Evolutionary conservation across 2,797 vertebrate genomes (phyloP).

Genomic region (Dipus sagitta): DNA sequence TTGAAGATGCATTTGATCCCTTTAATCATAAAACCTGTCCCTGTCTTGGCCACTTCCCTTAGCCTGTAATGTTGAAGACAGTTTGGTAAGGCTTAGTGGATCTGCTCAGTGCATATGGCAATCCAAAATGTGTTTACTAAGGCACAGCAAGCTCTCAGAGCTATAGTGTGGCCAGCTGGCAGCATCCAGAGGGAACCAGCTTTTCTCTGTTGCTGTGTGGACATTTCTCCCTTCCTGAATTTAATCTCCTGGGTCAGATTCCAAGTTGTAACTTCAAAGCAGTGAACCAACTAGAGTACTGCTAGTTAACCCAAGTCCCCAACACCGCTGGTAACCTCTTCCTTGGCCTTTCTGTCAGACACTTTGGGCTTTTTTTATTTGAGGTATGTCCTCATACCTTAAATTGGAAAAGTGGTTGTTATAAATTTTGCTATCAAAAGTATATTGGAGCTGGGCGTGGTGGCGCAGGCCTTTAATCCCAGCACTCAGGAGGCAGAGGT

Average conservation of each 20-base stretch:
- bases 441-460: too few relatives aligned
- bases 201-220: slow-evolving; percentile 34
- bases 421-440: not conserved
- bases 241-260: slow-evolving; percentile 60
- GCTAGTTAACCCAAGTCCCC: not conserved
- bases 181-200: slow-evolving; percentile 1
- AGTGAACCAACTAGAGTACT: slow-evolving; percentile 27
- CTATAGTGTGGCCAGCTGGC: not conserved
- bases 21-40: slow-evolving; percentile 34
- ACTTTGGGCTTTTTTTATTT: not conserved
- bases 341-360: not conserved
- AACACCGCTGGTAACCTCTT: not conserved
- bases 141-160: not conserved
- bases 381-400: not conserved
- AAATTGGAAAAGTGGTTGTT: slow-evolving; percentile 7
- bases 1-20: slow-evolving; percentile 23
- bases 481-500: too few relatives aligned
- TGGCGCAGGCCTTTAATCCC: too few relatives aligned
- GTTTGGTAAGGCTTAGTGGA: slow-evolving; percentile 4
- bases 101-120: slow-evolving; percentile 28
- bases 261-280: slow-evolving; percentile 60
- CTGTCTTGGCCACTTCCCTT: not conserved
- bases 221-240: slow-evolving; percentile 51
- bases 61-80: slow-evolving; percentile 6
- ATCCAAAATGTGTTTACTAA: slow-evolving; percentile 56